These are phyloP conservation scores for Amiota mariae DNA, from an alignment of 2,888 invertebrate species.

Conservation along the genomic window DNA sequence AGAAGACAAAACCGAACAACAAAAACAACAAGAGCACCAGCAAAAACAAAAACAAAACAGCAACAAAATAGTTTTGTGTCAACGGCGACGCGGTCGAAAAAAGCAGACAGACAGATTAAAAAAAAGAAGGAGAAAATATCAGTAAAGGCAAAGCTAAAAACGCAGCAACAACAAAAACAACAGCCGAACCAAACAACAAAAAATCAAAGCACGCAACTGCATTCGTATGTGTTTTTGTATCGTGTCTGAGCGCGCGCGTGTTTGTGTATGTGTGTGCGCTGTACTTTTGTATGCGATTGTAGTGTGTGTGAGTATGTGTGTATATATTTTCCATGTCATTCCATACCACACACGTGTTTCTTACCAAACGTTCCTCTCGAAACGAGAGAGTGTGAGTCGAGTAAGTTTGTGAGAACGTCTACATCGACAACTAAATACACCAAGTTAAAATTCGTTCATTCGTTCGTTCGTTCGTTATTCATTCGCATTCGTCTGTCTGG, in stretches of 20 bases:
- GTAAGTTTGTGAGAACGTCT: no score
- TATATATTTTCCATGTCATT: no score
- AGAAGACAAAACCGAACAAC: background rate
- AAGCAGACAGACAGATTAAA: background rate
- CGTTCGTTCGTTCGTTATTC: no score
- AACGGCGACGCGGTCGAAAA: background rate
- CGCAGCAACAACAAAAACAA: background rate
- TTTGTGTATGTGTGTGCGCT: background rate
- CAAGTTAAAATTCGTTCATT: no score
- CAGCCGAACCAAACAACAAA: background rate
- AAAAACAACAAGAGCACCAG: slow-evolving; percentile 14
- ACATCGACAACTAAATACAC: no score
- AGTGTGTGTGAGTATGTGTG: background rate
- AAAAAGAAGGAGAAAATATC: background rate
- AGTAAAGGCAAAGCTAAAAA: background rate
- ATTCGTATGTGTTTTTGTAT: no score
- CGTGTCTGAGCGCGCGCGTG: background rate
- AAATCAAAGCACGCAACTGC: slow-evolving; percentile 1
- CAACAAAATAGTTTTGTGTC: slow-evolving; percentile 16
- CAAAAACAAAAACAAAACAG: slow-evolving; percentile 7
- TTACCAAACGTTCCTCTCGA: no score
- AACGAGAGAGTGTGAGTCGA: no score
- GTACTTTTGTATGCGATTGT: background rate
- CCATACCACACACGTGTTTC: no score
- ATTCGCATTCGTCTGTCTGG: no score